A percentile compares a stretch with the other conserved stretches of the same genome.
Evolutionary conservation across 92 coral and sea anemone genomes (phyloP).

Genomic region (Epizoanthus illoricatus): DNA sequence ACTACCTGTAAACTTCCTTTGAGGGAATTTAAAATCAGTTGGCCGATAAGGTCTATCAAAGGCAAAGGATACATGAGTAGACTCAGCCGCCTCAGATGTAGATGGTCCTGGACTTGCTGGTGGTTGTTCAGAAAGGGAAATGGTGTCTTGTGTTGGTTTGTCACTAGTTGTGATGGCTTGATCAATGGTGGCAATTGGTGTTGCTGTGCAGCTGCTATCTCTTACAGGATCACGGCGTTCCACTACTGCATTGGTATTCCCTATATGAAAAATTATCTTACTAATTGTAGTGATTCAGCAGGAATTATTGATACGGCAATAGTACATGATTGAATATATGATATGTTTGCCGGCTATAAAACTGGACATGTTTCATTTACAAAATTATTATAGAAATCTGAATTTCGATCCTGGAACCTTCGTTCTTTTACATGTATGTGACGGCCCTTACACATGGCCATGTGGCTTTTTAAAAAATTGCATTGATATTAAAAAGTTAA

Average conservation of each 20-base stretch:
- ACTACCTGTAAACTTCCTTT: conserved; percentile 23
- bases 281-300: conserved; percentile 12
- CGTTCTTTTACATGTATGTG: conserved; percentile 36
- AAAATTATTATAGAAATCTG: conserved; percentile 18
- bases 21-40: conserved; percentile 40
- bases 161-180: conserved; percentile 22
- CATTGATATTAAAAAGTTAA: conserved; percentile 25
- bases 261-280: conserved; percentile 26
- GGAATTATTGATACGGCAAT: conserved; percentile 37
- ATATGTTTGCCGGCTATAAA: conserved; percentile 35
- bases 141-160: conserved; percentile 37
- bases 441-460: conserved; percentile 11
- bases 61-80: conserved; percentile 5
- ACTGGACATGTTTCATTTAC: conserved; percentile 42
- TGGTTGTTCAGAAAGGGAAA: conserved; percentile 40
- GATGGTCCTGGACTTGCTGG: conserved; percentile 41
- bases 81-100: conserved; percentile 25
- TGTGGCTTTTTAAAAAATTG: conserved; percentile 14
- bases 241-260: conserved; percentile 26
- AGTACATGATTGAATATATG: conserved; percentile 41
- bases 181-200: conserved; percentile 48
- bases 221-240: conserved; percentile 41
- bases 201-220: conserved; percentile 39
- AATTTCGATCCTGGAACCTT: conserved; percentile 33
- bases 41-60: conserved; percentile 41